Evolutionary conservation across 2,888 invertebrate genomes (phyloP).

Genomic region (Notodonta ziczac): DNA sequence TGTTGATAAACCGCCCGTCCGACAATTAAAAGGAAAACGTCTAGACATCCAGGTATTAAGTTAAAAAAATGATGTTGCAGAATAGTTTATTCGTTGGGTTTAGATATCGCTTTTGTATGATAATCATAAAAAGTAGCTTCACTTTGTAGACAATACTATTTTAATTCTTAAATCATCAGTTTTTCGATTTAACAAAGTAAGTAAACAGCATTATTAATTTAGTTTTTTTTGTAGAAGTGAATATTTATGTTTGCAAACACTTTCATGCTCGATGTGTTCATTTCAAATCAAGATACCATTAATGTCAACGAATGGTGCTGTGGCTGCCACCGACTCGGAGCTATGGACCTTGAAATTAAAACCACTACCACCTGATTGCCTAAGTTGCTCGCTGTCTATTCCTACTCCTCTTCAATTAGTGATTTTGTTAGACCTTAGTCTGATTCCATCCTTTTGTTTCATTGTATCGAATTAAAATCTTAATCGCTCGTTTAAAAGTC

Average conservation of each 20-base stretch:
- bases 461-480: neutral
- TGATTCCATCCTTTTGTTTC: neutral
- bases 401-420: neutral
- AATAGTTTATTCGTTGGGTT: neutral
- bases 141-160: too few relatives aligned
- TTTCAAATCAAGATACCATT: conserved; percentile 16
- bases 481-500: neutral
- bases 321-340: conserved; percentile 15
- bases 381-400: conserved; percentile 10
- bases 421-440: neutral
- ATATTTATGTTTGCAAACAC: conserved; percentile 5
- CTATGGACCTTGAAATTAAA: conserved; percentile 39
- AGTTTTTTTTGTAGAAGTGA: neutral
- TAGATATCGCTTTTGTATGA: neutral
- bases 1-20: conserved; percentile 3
- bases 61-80: neutral
- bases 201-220: neutral
- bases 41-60: neutral
- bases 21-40: neutral
- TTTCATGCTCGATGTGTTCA: conserved; percentile 2
- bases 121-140: too few relatives aligned
- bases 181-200: neutral
- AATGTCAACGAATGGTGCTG: conserved; percentile 5
- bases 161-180: too few relatives aligned
- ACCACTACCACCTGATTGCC: conserved; percentile 25